Evolutionary conservation across 2,888 invertebrate species (phyloP).

Genomic region (Drosophila heteroneura): DNA sequence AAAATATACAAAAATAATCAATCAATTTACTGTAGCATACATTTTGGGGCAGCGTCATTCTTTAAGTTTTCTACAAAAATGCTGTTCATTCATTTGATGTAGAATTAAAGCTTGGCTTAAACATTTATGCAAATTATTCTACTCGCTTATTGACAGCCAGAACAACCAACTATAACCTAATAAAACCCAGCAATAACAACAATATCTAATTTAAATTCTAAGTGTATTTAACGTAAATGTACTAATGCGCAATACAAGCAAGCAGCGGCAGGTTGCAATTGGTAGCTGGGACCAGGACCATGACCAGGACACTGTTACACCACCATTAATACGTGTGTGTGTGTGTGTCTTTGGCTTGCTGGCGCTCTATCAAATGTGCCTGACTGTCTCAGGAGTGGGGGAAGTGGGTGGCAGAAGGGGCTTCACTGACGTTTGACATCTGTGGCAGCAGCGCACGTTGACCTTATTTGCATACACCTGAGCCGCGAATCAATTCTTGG

Average conservation of each 20-base stretch:
- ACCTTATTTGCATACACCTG: slow-evolving; percentile 78
- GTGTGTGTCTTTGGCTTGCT: slow-evolving; percentile 36
- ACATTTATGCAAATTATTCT: too few relatives aligned
- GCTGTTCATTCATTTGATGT: background rate
- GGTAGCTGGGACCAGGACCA: slow-evolving; percentile 7
- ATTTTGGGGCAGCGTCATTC: background rate
- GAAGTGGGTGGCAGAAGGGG: background rate
- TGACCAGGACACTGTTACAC: slow-evolving; percentile 5
- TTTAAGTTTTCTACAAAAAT: background rate
- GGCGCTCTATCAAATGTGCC: slow-evolving; percentile 33
- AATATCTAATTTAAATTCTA: too few relatives aligned
- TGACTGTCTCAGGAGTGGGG: background rate
- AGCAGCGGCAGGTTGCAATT: too few relatives aligned
- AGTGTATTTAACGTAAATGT: too few relatives aligned
- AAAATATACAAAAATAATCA: background rate
- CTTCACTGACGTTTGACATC: slow-evolving; percentile 63
- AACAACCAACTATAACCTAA: too few relatives aligned
- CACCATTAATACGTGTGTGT: slow-evolving; percentile 53
- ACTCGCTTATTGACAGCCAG: too few relatives aligned
- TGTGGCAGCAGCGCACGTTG: slow-evolving; percentile 69
- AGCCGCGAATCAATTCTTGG: slow-evolving; percentile 78
- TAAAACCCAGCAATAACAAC: too few relatives aligned
- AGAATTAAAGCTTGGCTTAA: background rate
- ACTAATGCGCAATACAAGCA: too few relatives aligned
- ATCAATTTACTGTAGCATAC: background rate